Evolutionary conservation across 1,140 invertebrate species (phyloP), one percentile per base, ranked within the genome.

Genomic region (Uloborus diversus): DNA sequence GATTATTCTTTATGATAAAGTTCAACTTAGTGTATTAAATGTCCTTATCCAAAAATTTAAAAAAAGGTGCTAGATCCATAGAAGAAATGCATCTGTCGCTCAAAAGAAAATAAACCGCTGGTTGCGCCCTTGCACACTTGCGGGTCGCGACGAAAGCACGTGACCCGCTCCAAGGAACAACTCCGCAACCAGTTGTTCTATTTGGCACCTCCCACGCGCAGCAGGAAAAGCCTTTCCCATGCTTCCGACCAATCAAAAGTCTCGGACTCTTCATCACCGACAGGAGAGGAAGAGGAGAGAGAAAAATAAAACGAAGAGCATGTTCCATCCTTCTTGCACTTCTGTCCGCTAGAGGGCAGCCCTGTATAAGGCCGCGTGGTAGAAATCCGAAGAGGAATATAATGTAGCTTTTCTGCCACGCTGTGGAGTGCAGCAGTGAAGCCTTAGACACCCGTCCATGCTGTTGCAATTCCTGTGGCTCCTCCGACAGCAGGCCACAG

Each of bases 171-270:
- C n/a, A n/a, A n/a, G n/a, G n/a, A n/a, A n/a, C n/a, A 53, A n/a
- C 49, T 53, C 49, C 49, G 49, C 71, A 62, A 75, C 71, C 71
- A 75, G 71, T 75, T 75, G 71, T 75, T 75, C 53, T 37, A 25
- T 33, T 51, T 51, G 59, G 71, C 28, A 75, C 56, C 71, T 75
- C 71, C 70, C 68, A n/a, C n/a, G n/a, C n/a, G n/a, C 49, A 51
- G 49, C 49, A 13, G 49, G 49, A 51, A 20, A 42, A 11, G 7
- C 49, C 70, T 27, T 47, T 30, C 51, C 17, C n/a, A n/a, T n/a
- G 20, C 68, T 57, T 59, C 35, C 57, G 25, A 64, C 71, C 71
- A 75, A 75, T 75, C 71, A 62, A 75, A 64, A 64, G 57, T 32
- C 71, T 27, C 57, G 27, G 17, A 51, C 27, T 30, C n/a, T 56